Base-by-base conservation (phyloP, 1,140 invertebrate genomes). In the Megalopta genalis region DNA sequence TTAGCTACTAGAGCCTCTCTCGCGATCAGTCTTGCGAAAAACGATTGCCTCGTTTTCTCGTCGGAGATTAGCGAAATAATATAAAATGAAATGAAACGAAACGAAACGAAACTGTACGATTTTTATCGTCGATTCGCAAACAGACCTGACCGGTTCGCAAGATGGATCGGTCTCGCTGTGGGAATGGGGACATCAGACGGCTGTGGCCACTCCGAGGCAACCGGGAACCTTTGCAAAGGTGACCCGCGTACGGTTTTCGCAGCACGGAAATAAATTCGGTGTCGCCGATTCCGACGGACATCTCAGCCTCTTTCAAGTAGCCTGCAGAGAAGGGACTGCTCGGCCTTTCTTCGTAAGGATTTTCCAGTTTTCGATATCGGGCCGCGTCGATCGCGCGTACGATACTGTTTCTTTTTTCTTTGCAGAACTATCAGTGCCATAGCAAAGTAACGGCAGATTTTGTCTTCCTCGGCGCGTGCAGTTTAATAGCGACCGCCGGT, bases 211-310 rank as follows among this genome's bases (percentile, higher is more conserved):
- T 57, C 97, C 98, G 8, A 94, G 98, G 71, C 95, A 97, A 37
- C 95, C 98, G 1, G 98, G 98, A 32, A 96, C 96, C 9, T 98
- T 97, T 91, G 98, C 98, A 57, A 99, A 99, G 94, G 98, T 99
- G 16, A 99, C 98, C 0, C 95, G 98, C 81, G 96, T 99, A 37
- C 94, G 97, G 65, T 99, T 99, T 92, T 98, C 97, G 65, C 96
- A 97, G 89, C 98, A 99, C 91, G 99, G 99, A 62, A 99, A 99
- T 92, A 99, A 99, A 95, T 99, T 99, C 91, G 98, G 98, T 32
- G 97, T 99, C 1, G 97, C 97, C 39, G 98, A 99, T 93, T 97
- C 96, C 3, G 97, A 98, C 90, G 97, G 97, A 60, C 97, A 97
- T 90, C 93, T 99, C 4, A 98, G 97, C 89, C 93, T 99, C 66